Conservation (phyloP, 2,888 invertebrate genomes). For the Acanthosepion pharaonis region DNA sequence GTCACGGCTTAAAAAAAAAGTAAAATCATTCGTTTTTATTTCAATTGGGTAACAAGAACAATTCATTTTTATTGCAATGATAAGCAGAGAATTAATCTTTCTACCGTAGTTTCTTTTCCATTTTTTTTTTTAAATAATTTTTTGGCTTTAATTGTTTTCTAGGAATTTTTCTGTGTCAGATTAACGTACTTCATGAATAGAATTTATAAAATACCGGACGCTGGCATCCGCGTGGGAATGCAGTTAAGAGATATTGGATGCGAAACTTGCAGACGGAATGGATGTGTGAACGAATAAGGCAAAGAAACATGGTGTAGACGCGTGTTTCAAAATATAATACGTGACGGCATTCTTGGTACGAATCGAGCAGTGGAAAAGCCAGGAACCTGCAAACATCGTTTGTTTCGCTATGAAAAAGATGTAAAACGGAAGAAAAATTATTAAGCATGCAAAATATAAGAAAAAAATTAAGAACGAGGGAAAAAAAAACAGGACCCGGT, state of each 20-base stretch:
- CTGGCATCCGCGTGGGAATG: background rate
- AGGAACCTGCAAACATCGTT: background rate
- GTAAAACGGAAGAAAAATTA: too few relatives aligned
- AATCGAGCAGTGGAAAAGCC: background rate
- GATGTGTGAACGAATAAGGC: background rate
- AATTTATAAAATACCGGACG: background rate
- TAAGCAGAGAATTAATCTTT: background rate
- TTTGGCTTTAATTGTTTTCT: too few relatives aligned
- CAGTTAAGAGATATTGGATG: background rate
- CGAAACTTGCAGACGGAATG: background rate
- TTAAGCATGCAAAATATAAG: too few relatives aligned
- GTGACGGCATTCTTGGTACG: background rate
- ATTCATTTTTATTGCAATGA: background rate
- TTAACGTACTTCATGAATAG: background rate
- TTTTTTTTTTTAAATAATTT: too few relatives aligned
- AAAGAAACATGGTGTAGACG: background rate
- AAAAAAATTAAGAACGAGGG: background rate
- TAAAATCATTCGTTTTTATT: background rate
- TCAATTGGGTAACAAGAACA: background rate
- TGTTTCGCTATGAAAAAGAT: background rate
- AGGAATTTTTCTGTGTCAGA: background rate
- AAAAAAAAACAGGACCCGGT: background rate
- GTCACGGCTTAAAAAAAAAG: background rate
- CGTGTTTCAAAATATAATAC: background rate
- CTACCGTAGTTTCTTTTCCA: too few relatives aligned